Evolutionary conservation across 2,113 vertebrate genomes (phyloP).

Genomic region (Polyodon spathula): DNA sequence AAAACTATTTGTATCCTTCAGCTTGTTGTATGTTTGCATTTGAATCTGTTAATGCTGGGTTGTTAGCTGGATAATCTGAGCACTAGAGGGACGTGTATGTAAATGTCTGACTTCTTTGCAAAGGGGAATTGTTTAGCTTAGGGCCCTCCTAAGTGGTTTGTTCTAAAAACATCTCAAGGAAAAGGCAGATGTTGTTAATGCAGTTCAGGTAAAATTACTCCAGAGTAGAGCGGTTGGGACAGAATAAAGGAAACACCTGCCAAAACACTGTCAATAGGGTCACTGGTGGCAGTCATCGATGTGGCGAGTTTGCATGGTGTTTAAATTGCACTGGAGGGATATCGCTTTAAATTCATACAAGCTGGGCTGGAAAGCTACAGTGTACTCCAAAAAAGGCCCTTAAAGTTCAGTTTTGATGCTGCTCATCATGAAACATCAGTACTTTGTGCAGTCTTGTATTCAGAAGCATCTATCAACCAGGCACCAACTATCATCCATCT

Average conservation of each 20-base stretch:
- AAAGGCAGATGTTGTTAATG: slow-evolving; percentile 68
- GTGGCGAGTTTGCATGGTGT: too few species aligned
- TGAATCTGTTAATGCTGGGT: slow-evolving; percentile 59
- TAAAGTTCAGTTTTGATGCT: too few species aligned
- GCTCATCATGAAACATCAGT: too few species aligned
- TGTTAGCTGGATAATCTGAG: slow-evolving; percentile 70
- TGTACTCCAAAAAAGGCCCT: too few species aligned
- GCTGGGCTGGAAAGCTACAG: too few species aligned
- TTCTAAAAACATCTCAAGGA: slow-evolving; percentile 61
- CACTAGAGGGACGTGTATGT: slow-evolving; percentile 66
- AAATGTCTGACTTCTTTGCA: slow-evolving; percentile 63
- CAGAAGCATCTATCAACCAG: too few species aligned
- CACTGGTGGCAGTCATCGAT: slow-evolving; percentile 5
- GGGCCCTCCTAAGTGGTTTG: slow-evolving; percentile 66
- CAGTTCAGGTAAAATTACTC: slow-evolving; percentile 44
- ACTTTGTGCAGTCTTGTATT: too few species aligned
- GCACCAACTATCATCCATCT: too few species aligned
- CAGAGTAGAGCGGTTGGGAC: slow-evolving; percentile 22
- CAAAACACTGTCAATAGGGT: not conserved
- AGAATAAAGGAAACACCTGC: slow-evolving; percentile 29
- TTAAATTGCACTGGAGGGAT: too few species aligned
- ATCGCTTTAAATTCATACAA: too few species aligned
- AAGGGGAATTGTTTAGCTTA: slow-evolving; percentile 63
- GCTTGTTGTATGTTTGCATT: slow-evolving; percentile 50
- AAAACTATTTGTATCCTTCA: slow-evolving; percentile 40